Base-by-base conservation (phyloP, 2,888 invertebrate species). In the Idaea aversata region DNA sequence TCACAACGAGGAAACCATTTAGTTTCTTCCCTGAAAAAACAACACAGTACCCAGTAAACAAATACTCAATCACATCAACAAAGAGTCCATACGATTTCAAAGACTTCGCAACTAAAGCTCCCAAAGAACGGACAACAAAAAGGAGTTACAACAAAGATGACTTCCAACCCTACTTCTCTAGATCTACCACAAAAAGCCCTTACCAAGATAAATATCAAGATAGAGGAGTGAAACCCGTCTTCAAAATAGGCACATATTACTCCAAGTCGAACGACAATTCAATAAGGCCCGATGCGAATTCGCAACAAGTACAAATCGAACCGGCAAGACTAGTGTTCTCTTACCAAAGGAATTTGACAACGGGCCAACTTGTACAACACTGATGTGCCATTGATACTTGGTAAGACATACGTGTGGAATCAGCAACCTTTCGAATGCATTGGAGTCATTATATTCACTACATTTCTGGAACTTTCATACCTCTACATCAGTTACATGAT, bases 41-140 rank as follows among this genome's bases (percentile, higher is more conserved):
- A 3, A 84, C 84, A 64, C 81, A 79, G 63, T 79, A 78, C 61
- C 68, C 77, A 63, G 67, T 87, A 65, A 88, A 90, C 72, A 92
- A 88, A 79, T 91, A 90, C 71, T 91, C 90, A 5, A 83, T 91
- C 57, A 87, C 93, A 16, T 91, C 94, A 15, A 94, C 94, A 13
- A 92, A 90, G 83, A 94, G 91, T 78, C 94, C 94, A 1, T 94
- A 94, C 82, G 90, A 92, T 71, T 93, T 93, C 77, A 88, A 92
- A 78, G 91, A 93, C 61, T 93, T 88, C 70, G 80, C 83, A 0
- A 93, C 90, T 75, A 87, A 80, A 85, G 86, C 83, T 66, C 84
- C 83, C 16, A 81, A 81, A 67, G 34, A 25, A 69, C 35, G 62
- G 62, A 25, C 57, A 63, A 64, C 34, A 60, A 69, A 74, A 86